These are phyloP conservation scores for Drosophila rellima DNA, from an alignment of 2,888 invertebrate genomes.

Conservation along the genomic window DNA sequence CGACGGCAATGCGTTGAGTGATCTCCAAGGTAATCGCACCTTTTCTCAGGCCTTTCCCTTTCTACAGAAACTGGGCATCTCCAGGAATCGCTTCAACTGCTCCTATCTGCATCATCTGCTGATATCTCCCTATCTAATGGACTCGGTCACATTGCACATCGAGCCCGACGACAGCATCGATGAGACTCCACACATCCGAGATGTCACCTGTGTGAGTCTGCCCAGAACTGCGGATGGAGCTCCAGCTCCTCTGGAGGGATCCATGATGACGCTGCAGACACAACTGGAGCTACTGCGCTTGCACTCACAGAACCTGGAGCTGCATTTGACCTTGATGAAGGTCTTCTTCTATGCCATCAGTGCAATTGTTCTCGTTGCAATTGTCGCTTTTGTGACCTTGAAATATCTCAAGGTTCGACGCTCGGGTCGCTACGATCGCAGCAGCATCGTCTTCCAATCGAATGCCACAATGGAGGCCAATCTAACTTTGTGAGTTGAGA, in stretches of 20 bases:
- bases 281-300: constrained; percentile 71
- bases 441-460: constrained; percentile 84
- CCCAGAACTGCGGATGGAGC: constrained; percentile 26
- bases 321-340: constrained; percentile 78
- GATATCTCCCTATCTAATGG: constrained; percentile 77
- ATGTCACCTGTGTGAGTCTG: constrained; percentile 80
- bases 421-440: constrained; percentile 74
- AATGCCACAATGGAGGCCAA: constrained; percentile 82
- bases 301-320: constrained; percentile 77
- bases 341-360: constrained; percentile 69
- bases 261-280: constrained; percentile 52
- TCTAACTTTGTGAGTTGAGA: constrained; percentile 46
- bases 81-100: constrained; percentile 84
- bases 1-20: constrained; percentile 83
- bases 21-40: constrained; percentile 80
- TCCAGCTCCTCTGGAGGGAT: constrained; percentile 20
- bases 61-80: constrained; percentile 82
- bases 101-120: constrained; percentile 83
- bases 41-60: constrained; percentile 82
- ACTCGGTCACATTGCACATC: constrained; percentile 79
- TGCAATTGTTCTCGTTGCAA: constrained; percentile 43
- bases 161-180: constrained; percentile 76
- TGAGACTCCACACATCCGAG: constrained; percentile 84
- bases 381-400: constrained; percentile 48
- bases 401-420: constrained; percentile 66